Evolutionary conservation across 2,888 invertebrate genomes (phyloP).

Genomic region (Amiota mariae): DNA sequence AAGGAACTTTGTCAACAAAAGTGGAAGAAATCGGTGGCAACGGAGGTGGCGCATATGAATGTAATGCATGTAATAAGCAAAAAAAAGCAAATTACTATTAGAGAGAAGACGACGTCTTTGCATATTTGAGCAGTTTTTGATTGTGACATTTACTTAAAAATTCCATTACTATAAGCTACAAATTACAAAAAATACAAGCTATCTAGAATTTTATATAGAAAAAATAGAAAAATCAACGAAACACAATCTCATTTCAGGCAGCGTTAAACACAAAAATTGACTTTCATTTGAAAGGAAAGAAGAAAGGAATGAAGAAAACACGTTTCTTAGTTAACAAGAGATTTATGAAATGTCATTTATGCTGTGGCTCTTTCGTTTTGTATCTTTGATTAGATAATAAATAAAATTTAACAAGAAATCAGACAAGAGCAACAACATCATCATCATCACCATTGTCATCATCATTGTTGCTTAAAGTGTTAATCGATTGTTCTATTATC

Average conservation of each 20-base stretch:
- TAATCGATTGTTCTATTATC: background rate
- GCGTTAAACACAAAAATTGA: constrained; percentile 62
- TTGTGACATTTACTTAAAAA: constrained; percentile 67
- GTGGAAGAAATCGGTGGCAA: constrained; percentile 5
- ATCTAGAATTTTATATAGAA: background rate
- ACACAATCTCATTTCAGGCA: constrained; percentile 62
- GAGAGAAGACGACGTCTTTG: constrained; percentile 7
- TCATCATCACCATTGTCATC: too few species aligned
- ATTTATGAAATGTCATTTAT: constrained; percentile 3
- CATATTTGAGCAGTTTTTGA: constrained; percentile 44
- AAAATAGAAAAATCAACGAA: background rate
- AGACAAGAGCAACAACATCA: too few species aligned
- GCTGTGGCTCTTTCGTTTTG: background rate
- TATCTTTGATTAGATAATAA: too few species aligned
- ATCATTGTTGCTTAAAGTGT: background rate
- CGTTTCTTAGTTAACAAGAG: background rate
- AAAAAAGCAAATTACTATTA: background rate
- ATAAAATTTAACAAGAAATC: too few species aligned
- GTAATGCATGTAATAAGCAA: constrained; percentile 50
- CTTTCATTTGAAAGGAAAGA: constrained; percentile 28
- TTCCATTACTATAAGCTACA: constrained; percentile 62
- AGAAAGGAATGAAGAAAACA: background rate
- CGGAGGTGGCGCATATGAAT: constrained; percentile 50
- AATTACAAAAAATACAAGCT: constrained; percentile 55
- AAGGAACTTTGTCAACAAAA: background rate